Evolutionary conservation across 2,113 vertebrate genomes (phyloP), one percentile per base, ranked within the genome.

Genomic region (Ictidomys tridecemlineatus): DNA sequence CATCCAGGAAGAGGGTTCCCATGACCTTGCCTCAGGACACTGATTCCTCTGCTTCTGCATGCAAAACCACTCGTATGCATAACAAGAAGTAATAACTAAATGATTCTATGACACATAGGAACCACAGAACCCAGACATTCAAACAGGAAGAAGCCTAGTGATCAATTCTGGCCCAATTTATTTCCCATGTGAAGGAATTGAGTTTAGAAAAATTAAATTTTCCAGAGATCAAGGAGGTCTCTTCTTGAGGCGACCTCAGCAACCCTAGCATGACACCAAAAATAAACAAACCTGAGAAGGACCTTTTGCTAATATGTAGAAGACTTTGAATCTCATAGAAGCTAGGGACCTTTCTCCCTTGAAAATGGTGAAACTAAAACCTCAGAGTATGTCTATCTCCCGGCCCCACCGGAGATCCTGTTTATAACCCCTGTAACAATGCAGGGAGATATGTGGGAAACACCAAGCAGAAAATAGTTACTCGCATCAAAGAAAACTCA

Each of bases 201-300:
- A 67, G 42, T 94, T 80, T 70, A 92, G 67, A 82, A 91, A 80
- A 94, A 72, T 20, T 39, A 72, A 4, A 11, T 63, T 95, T 94
- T 85, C 16, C 65, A 84, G 74, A 77, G 24, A 22, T 22, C 78
- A 90, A 72, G 18, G 58, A 26, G 56, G 1, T 73, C 58, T 39
- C 18, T 39, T 67, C 37, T 72, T 24, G 30, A 90, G 48, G 48
- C 63, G 2, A 48, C 67, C 63, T 32, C 51, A 48, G 13, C 12
- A 56, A 70, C 56, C 12, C 72, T 69, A 83, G 32, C 37, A 74
- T 20, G 32, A 42, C 48, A 1, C n/a, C 22, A 45, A 11, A 82
- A 56, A 37, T 6, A 82, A 56, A 80, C 56, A 22, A 5, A 76
- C 34, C 20, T 8, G 22, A 42, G 42, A n/a, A 69, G 37, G 22